Conservation (phyloP, 2,797 vertebrate species). For the Iguana delicatissima region DNA sequence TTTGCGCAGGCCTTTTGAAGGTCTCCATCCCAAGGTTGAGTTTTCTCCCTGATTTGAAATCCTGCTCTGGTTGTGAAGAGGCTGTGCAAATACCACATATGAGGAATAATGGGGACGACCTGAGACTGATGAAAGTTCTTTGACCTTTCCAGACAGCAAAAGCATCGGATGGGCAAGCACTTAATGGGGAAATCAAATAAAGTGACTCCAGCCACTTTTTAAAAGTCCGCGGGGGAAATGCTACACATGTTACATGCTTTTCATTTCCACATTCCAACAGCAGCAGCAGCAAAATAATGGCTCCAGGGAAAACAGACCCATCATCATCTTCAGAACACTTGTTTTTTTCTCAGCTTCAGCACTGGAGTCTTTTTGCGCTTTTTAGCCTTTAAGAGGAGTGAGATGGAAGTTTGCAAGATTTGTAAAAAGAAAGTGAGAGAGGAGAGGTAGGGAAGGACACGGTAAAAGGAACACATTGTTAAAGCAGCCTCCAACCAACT, state of each 20-base stretch:
- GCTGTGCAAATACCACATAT: constrained; percentile 9
- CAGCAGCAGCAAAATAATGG: background rate
- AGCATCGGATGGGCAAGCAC: constrained; percentile 25
- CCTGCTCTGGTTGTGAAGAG: constrained; percentile 26
- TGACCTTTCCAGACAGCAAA: constrained; percentile 39
- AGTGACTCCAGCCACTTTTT: constrained; percentile 48
- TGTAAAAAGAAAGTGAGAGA: background rate
- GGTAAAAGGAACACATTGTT: background rate
- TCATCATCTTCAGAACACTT: constrained; percentile 17
- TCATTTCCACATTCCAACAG: background rate
- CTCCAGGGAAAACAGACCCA: constrained; percentile 21
- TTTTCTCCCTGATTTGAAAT: constrained; percentile 33
- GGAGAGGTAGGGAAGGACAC: background rate
- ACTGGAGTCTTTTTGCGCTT: constrained; percentile 16
- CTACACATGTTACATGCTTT: constrained; percentile 40
- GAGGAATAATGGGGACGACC: background rate
- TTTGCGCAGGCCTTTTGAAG: background rate
- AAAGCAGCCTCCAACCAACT: background rate
- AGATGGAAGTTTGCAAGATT: constrained; percentile 15
- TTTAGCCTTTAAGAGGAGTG: background rate
- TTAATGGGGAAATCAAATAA: constrained; percentile 48
- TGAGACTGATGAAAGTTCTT: background rate
- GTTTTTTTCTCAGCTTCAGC: background rate
- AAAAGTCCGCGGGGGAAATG: constrained; percentile 28
- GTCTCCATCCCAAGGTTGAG: constrained; percentile 4